A percentile compares a stretch with the other conserved stretches of the same genome.
Conservation (phyloP, 2,797 vertebrate species). For the Tauraco hartlaubi region DNA sequence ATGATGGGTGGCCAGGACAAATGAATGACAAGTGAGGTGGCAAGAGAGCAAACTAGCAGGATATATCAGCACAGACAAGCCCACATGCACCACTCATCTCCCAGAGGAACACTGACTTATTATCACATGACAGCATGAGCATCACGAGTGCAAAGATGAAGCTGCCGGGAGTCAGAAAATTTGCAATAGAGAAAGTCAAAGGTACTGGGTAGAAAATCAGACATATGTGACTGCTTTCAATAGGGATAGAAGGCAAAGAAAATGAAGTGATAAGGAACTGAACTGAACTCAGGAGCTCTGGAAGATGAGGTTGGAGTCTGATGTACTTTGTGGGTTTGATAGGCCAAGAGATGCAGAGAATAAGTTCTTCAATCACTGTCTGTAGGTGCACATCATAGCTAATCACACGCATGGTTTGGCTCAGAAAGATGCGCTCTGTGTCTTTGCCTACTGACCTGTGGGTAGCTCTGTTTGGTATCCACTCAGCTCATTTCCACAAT, state of each 20-base stretch:
- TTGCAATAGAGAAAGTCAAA: not conserved
- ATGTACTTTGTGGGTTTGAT: not conserved
- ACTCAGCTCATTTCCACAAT: not conserved
- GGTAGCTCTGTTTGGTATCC: not conserved
- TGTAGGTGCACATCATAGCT: not conserved
- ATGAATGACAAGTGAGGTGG: not conserved
- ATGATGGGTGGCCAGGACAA: not conserved
- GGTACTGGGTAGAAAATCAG: not conserved
- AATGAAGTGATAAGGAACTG: not conserved
- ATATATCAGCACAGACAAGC: not conserved
- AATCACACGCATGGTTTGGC: not conserved
- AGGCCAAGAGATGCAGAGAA: not conserved
- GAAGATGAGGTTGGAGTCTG: not conserved
- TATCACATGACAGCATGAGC: not conserved
- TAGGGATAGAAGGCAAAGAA: not conserved
- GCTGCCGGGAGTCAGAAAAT: not conserved
- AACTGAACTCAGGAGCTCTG: not conserved
- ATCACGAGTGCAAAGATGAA: not conserved
- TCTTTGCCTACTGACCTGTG: not conserved
- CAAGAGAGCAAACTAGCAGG: not conserved
- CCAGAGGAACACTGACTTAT: not conserved
- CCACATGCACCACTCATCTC: not conserved
- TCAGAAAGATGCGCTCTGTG: fast-evolving
- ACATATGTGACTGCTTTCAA: not conserved
- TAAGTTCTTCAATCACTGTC: not conserved